phyloP scores from a whole-genome alignment of 2,888 invertebrate species.

The Exephanes ischioxanthus region DNA sequence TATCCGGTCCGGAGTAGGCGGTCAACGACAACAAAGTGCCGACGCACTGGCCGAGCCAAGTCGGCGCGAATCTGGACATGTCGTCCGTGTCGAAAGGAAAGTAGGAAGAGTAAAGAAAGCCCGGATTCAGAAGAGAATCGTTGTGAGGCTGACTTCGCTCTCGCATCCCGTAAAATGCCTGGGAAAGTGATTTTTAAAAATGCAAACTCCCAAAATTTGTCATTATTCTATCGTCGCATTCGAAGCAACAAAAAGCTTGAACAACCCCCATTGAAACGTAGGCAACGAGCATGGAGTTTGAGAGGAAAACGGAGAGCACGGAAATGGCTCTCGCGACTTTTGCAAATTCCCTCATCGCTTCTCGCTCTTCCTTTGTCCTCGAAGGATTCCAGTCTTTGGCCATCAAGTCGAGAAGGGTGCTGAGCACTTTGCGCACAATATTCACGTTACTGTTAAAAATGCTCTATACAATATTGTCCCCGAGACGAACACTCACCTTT shows the following conservation, averaged over 20 bases:
- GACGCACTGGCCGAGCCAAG: conserved; percentile 73
- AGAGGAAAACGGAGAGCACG: conserved; percentile 54
- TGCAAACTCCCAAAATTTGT: background rate
- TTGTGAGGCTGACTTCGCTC: conserved; percentile 40
- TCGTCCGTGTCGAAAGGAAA: conserved; percentile 73
- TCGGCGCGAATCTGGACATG: conserved; percentile 72
- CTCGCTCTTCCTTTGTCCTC: conserved; percentile 54
- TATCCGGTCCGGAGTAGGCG: conserved; percentile 73
- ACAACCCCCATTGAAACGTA: conserved; percentile 44
- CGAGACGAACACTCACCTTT: conserved; percentile 33
- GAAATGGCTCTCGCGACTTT: conserved; percentile 69
- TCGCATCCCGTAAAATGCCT: conserved; percentile 52
- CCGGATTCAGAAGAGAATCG: conserved; percentile 48
- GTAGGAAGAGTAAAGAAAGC: conserved; percentile 63
- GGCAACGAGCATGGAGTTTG: conserved; percentile 38
- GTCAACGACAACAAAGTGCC: conserved; percentile 70
- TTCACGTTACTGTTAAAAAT: background rate
- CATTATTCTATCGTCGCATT: background rate
- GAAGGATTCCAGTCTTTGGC: conserved; percentile 66
- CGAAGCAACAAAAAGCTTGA: conserved; percentile 7
- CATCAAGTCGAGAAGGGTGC: conserved; percentile 52
- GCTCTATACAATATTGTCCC: background rate
- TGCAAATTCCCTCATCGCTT: conserved; percentile 70
- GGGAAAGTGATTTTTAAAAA: conserved; percentile 12
- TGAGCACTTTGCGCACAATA: conserved; percentile 29